These are phyloP conservation scores for Crioceris asparagi DNA, from an alignment of 2,888 invertebrate species.

Conservation along the genomic window DNA sequence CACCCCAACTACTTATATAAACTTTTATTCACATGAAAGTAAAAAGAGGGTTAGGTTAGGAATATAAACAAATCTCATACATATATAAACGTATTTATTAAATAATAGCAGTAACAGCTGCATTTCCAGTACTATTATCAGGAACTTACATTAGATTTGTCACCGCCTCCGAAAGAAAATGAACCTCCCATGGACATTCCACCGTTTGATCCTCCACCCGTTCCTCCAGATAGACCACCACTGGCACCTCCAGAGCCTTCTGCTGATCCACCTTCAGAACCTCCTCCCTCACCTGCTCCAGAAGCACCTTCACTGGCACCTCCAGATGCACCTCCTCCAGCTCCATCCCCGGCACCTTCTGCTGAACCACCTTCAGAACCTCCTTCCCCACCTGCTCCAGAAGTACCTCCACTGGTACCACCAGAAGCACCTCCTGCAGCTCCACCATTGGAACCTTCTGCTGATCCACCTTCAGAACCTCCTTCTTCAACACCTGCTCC, in stretches of 20 bases:
- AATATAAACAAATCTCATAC: too few species aligned
- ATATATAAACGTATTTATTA: too few species aligned
- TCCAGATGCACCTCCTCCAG: not conserved
- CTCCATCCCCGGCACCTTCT: not conserved
- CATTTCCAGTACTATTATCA: not conserved
- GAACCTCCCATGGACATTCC: too few species aligned
- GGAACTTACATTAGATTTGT: not conserved
- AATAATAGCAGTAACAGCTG: not conserved
- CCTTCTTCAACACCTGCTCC: too few species aligned
- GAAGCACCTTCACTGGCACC: not conserved
- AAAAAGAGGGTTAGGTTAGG: too few species aligned
- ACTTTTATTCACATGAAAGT: too few species aligned
- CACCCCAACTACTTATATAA: too few species aligned
- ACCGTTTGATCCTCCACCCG: not conserved
- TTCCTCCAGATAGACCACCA: not conserved
- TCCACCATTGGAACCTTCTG: too few species aligned
- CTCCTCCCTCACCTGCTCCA: not conserved
- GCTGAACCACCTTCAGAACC: not conserved
- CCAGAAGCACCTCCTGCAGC: not conserved
- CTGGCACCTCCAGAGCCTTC: slow-evolving; percentile 1
- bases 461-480: too few species aligned
- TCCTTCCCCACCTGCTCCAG: not conserved
- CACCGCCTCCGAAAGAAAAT: too few species aligned
- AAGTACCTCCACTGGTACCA: not conserved
- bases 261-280: too few species aligned